A percentile compares a stretch with the other conserved stretches of the same genome.
These are phyloP conservation scores for Samia ricini DNA, from an alignment of 1,140 invertebrate species.

Conservation along the genomic window DNA sequence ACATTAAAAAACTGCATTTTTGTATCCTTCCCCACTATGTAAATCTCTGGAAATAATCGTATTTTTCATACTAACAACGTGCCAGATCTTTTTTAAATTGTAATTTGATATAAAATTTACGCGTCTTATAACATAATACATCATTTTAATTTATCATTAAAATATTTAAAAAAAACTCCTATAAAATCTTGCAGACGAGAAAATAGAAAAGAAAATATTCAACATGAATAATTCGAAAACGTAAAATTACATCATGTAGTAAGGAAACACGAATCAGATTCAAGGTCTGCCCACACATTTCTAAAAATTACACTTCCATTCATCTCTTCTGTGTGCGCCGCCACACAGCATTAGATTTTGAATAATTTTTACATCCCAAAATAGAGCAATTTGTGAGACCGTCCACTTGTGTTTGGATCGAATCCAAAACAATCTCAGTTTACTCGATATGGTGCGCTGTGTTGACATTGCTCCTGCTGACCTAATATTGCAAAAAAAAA, in stretches of 20 bases:
- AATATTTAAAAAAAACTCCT: neutral
- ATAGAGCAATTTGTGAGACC: conserved; percentile 27
- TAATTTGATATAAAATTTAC: neutral
- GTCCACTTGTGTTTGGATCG: conserved; percentile 18
- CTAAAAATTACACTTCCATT: neutral
- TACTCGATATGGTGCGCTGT: conserved; percentile 8
- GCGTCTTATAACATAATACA: neutral
- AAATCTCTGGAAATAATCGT: too few relatives aligned
- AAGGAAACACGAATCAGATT: neutral
- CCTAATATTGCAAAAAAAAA: neutral
- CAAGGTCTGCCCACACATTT: neutral
- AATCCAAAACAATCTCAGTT: conserved; percentile 20
- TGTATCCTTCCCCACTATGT: too few relatives aligned
- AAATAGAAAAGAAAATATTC: neutral
- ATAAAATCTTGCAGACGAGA: neutral
- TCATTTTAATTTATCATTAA: neutral
- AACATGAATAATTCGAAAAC: neutral
- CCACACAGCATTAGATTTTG: neutral
- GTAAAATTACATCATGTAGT: neutral
- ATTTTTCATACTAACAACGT: too few relatives aligned
- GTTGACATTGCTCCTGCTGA: neutral
- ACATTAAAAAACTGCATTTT: too few relatives aligned
- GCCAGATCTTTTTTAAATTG: neutral
- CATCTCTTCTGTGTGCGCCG: neutral
- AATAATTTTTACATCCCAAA: conserved; percentile 7